Percentiles rank a stretch among this genome's conserved stretches.
Conservation (phyloP, 2,888 invertebrate species). For the Nycteola revayana region DNA sequence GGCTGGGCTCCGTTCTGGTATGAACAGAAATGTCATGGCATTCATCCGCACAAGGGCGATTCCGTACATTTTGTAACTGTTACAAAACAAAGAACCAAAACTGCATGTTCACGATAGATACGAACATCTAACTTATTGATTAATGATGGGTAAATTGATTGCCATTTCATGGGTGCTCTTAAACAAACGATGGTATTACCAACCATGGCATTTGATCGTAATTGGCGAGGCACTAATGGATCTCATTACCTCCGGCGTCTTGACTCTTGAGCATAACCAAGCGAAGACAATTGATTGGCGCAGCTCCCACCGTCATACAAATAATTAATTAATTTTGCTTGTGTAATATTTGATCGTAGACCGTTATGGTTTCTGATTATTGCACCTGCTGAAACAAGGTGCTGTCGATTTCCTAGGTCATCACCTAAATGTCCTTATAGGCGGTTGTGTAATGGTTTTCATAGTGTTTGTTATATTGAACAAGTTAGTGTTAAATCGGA, state of each 20-base stretch:
- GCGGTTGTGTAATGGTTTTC: too few relatives aligned
- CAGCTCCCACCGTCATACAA: slow-evolving; percentile 37
- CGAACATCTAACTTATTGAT: neutral
- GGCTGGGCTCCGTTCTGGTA: slow-evolving; percentile 37
- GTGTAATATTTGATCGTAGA: slow-evolving; percentile 37
- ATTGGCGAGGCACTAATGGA: slow-evolving; percentile 13
- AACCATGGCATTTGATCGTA: slow-evolving; percentile 15
- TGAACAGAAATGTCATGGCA: slow-evolving; percentile 62
- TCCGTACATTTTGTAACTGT: slow-evolving; percentile 25
- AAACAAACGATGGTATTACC: slow-evolving; percentile 13
- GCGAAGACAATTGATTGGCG: slow-evolving; percentile 41
- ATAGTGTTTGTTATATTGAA: too few relatives aligned
- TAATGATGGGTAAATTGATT: slow-evolving; percentile 6
- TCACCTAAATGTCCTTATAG: slow-evolving; percentile 14
- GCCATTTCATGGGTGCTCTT: slow-evolving; percentile 8
- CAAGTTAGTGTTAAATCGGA: too few relatives aligned
- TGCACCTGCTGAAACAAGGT: slow-evolving; percentile 32
- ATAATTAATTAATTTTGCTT: slow-evolving; percentile 40
- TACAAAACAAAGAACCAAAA: slow-evolving; percentile 9
- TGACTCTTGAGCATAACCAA: too few relatives aligned
- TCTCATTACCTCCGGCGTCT: slow-evolving; percentile 12
- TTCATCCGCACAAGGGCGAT: slow-evolving; percentile 55
- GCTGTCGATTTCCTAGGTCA: slow-evolving; percentile 6
- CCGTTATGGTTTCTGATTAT: slow-evolving; percentile 42
- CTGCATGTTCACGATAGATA: neutral